Evolutionary conservation across 2,797 vertebrate species (phyloP), one percentile per base, ranked within the genome.

Genomic region (Serranus cabrilla): DNA sequence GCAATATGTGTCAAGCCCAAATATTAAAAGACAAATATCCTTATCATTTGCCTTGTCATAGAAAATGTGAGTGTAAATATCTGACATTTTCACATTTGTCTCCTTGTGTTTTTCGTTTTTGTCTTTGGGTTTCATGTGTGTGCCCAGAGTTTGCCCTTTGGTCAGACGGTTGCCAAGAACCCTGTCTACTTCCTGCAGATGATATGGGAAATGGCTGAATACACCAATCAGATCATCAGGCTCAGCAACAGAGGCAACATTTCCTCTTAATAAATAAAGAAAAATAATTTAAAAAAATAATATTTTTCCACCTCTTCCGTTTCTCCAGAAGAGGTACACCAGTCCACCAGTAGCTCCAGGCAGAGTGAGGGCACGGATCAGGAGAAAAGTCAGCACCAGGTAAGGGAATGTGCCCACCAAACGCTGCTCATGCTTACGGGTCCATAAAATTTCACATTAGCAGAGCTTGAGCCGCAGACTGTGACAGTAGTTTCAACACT

Each of bases 81-180:
- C n/a, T 57, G 10, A 66, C n/a, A n/a, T n/a, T n/a, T n/a, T n/a
- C n/a, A n/a, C n/a, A 27, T 16, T 45, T 3, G 23, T 75, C 11
- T 80, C n/a, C n/a, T n/a, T n/a, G n/a, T 37, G 2, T 56, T 11
- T 56, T 21, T 21, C 1, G n/a, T n/a, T n/a, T n/a, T n/a, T n/a
- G n/a, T 14, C 46, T 52, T 43, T 65, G 99, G 98, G 90, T 98
- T 99, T 81, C 97, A 98, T 8, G 96, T 96, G 1, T 99, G 97
- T 76, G 95, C 94, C 80, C 94, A 94, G 78, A 96, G 95, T 84
- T 92, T 98, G 54, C 97, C 97, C 0, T 97, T 97, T 84, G 93
- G 92, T 37, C 97, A 97, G 90, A 90, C 77, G 0, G 94, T 98
- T 62, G 88, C 90, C 47, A 96, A 93, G 70, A 98, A 97, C 87